phyloP scores from a whole-genome alignment of 1,140 invertebrate genomes.

The Ctenoplectra terminalis region DNA sequence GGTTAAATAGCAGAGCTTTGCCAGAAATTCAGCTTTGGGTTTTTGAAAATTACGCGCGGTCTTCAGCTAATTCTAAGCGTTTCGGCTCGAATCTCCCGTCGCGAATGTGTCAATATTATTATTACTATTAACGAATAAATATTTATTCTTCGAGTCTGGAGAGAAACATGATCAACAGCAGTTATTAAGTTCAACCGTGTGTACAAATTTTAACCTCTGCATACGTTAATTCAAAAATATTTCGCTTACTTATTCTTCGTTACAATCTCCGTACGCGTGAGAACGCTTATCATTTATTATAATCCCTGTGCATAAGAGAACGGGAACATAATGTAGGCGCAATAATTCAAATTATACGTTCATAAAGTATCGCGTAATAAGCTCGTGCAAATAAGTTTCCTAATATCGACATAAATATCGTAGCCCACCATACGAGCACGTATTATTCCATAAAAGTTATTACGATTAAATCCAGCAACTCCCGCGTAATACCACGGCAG shows the following conservation, averaged over 20 bases:
- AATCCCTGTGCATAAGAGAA: neutral
- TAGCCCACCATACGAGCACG: constrained; percentile 22
- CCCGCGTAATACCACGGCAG: neutral
- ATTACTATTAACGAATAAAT: too few relatives aligned
- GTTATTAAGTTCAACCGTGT: too few relatives aligned
- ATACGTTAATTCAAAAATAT: neutral
- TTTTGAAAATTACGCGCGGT: too few relatives aligned
- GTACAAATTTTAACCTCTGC: too few relatives aligned
- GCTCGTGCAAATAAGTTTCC: neutral
- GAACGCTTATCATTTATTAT: neutral
- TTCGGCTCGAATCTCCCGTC: too few relatives aligned
- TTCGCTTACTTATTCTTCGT: too few relatives aligned
- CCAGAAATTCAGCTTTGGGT: too few relatives aligned
- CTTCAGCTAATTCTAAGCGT: too few relatives aligned
- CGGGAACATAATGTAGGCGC: neutral
- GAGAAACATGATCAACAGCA: too few relatives aligned
- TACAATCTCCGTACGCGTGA: neutral
- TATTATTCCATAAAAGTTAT: constrained; percentile 59
- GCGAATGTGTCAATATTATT: too few relatives aligned
- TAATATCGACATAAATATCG: constrained; percentile 31
- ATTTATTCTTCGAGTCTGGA: too few relatives aligned
- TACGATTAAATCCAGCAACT: constrained; percentile 22
- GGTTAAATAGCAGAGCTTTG: too few relatives aligned
- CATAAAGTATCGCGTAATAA: constrained; percentile 13
- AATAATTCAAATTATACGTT: constrained; percentile 8